Base-by-base conservation (phyloP, 2,888 invertebrate genomes). In the Callimorpha dominula region DNA sequence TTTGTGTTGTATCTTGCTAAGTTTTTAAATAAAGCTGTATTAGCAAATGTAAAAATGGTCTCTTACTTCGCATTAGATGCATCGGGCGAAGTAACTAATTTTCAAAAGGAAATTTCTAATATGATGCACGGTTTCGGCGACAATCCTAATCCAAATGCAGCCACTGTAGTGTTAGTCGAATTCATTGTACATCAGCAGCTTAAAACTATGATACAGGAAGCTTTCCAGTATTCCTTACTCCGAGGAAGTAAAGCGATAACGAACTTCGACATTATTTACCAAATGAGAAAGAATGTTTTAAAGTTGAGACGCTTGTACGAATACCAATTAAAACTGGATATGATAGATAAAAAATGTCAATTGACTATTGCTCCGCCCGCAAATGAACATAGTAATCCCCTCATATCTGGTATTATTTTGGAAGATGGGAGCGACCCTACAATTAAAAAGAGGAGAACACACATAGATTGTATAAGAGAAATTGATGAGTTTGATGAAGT, bases 61-160 rank as follows among this genome's bases (percentile, higher is more conserved):
- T 94, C 95, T 0, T 95, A 94, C 72, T 95, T 94, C 72, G 91
- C 91, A 9, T 87, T 93, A 64, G 95, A 95, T 11, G 87, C 89
- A 7, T 80, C 90, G 0, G 88, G 89, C 12, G 95, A 95, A 80
- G 88, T 87, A 2, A 90, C 90, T 0, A 96, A 96, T 72, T 96
- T 96, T 83, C 96, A 96, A 87, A 95, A 96, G 92, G 98, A 98
- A 93, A 98, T 98, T 81, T 97, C 97, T 0, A 96, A 97, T 85
- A 98, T 98, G 97, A 98, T 98, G 99, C 98, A 98, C 84, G 99
- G 98, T n/a, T 98, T 99, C 88, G 99, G 99, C 0, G 99, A 99
- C 88, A 97, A 97, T 86, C 97, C 97, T 40, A 97, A 97, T 77
- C 99, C 99, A 0, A 96, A 98, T 63, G 96, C 97, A 0, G 98